phyloP scores from a whole-genome alignment of 2,113 vertebrate species.

The Tyrannus savana region DNA sequence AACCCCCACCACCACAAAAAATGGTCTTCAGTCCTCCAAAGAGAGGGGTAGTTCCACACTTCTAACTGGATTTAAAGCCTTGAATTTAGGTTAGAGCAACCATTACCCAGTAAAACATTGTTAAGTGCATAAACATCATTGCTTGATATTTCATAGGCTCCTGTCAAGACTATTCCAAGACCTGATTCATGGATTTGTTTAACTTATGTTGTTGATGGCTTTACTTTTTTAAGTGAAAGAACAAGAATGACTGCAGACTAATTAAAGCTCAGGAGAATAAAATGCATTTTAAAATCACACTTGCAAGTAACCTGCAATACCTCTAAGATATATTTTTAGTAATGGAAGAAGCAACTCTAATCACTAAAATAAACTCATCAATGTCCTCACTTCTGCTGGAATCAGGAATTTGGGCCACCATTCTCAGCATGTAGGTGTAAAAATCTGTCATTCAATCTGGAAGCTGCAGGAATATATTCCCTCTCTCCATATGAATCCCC shows the following conservation, averaged over 20 bases:
- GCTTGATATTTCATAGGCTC: not conserved
- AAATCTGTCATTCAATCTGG: conserved; percentile 59
- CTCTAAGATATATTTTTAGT: not conserved
- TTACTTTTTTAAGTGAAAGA: not conserved
- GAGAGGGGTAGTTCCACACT: not conserved
- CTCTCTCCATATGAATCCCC: conserved; percentile 36
- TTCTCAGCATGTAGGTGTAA: conserved; percentile 46
- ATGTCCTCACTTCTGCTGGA: conserved; percentile 29
- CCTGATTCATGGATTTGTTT: not conserved
- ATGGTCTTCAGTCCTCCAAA: not conserved
- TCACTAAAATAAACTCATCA: conserved; percentile 49
- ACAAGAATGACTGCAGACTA: not conserved
- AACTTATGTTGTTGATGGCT: not conserved
- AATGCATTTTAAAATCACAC: not conserved
- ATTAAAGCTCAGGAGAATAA: not conserved
- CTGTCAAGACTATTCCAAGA: not conserved
- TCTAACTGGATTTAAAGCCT: not conserved
- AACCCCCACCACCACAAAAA: rapidly evolving
- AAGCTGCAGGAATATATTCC: conserved; percentile 4
- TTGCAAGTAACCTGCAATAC: not conserved
- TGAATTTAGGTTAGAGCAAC: not conserved
- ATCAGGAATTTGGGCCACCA: conserved; percentile 35
- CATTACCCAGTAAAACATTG: not conserved
- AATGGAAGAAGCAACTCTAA: not conserved
- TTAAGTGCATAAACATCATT: not conserved